Base-by-base conservation (phyloP, 2,888 invertebrate genomes). In the Stenichneumon culpator region DNA sequence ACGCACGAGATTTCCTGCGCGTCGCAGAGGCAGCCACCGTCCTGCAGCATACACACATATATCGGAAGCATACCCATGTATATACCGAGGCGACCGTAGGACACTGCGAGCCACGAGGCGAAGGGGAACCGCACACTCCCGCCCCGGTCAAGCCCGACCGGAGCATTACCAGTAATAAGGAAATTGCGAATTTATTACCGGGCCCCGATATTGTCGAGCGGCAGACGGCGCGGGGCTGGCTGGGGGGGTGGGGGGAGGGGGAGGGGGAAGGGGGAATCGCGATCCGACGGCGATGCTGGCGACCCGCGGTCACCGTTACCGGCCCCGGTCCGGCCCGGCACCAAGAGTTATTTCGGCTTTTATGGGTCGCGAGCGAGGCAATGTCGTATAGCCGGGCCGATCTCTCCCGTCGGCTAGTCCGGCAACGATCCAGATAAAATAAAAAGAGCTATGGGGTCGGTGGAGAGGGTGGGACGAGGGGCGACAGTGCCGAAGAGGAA, bases 101-200 rank as follows among this genome's bases (percentile, higher is more conserved):
- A 32, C 9, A 36, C 47, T 63, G 50, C 5, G 19, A 22, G 57
- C 65, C 9, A 19, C 19, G 67, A 9, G 16, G 32, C 22, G 25
- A 65, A 11, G 19, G 79, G 63, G 83, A 69, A 68, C 79, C 72
- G 86, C 72, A 69, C 74, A 75, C 87, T 81, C 83, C 86, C 87
- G 86, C 84, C 79, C 86, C 63, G 79, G 69, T 82, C 84, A 73
- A 82, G 78, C 78, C 90, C 92, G 91, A 93, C 94, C 94, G 94
- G 94, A 89, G 93, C 93, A 94, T 94, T 94, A 94, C 91, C 93
- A 93, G 94, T 93, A 94, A 94, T 94, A 94, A 94, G 94, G 94
- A 94, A 94, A 94, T 93, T 94, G 94, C 94, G 92, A 93, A 94
- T 94, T 94, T 94, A 94, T 94, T 94, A 93, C 93, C 92, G 88